These are phyloP conservation scores for Apoda limacodes DNA, from an alignment of 2,888 invertebrate genomes.

Conservation along the genomic window DNA sequence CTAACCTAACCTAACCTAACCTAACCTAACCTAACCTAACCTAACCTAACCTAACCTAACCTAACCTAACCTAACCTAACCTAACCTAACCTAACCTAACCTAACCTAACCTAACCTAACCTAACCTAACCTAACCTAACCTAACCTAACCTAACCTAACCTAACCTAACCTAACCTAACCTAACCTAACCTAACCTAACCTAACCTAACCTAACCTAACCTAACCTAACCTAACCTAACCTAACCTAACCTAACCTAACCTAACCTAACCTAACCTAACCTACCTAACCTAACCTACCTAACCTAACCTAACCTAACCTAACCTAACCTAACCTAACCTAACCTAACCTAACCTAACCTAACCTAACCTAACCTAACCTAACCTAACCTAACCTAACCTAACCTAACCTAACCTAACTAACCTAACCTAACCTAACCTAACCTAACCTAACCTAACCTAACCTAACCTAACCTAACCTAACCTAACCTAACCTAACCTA, in stretches of 20 bases:
- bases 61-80: conserved; percentile 13
- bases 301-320: conserved; percentile 7
- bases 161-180: conserved; percentile 7
- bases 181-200: conserved; percentile 7
- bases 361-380: conserved; percentile 6
- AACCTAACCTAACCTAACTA: conserved; percentile 3
- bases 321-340: conserved; percentile 7
- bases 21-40: conserved; percentile 10
- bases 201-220: conserved; percentile 7
- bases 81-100: conserved; percentile 13
- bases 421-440: conserved; percentile 6
- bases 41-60: conserved; percentile 13
- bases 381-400: conserved; percentile 10
- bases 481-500: conserved; percentile 6
- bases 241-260: conserved; percentile 6
- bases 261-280: conserved; percentile 6
- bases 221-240: conserved; percentile 7
- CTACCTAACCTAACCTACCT: conserved; percentile 5
- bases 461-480: conserved; percentile 7
- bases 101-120: conserved; percentile 17
- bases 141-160: conserved; percentile 18
- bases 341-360: conserved; percentile 7
- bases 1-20: conserved; percentile 11
- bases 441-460: conserved; percentile 7
- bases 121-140: conserved; percentile 19